These are phyloP conservation scores for Pollenia angustigena DNA, from an alignment of 2,888 invertebrate genomes.

Conservation along the genomic window DNA sequence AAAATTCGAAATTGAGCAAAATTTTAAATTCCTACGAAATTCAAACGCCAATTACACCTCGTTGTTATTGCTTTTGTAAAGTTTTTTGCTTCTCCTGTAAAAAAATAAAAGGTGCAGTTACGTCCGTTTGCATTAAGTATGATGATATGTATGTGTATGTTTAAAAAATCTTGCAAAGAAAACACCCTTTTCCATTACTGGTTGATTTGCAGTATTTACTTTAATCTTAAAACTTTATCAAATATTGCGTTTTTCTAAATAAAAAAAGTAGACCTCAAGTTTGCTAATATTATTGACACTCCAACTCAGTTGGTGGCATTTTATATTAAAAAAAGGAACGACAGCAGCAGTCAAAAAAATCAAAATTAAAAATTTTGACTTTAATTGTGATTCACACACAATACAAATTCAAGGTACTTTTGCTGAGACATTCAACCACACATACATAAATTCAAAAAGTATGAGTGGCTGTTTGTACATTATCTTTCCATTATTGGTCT, in stretches of 20 bases:
- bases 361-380: slow-evolving; percentile 53
- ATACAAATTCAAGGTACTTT: slow-evolving; percentile 27
- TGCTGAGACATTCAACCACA: neutral
- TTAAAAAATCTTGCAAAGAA: neutral
- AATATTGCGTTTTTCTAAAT: slow-evolving; percentile 44
- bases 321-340: slow-evolving; percentile 78
- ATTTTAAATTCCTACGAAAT: too few relatives aligned
- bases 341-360: slow-evolving; percentile 60
- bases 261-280: slow-evolving; percentile 18
- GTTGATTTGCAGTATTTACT: slow-evolving; percentile 8
- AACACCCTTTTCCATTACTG: neutral
- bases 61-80: too few relatives aligned
- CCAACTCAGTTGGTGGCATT: slow-evolving; percentile 81
- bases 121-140: too few relatives aligned
- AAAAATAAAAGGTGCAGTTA: too few relatives aligned
- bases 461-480: slow-evolving; percentile 23
- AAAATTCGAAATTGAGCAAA: too few relatives aligned
- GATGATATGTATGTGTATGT: neutral
- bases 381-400: slow-evolving; percentile 53
- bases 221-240: slow-evolving; percentile 61
- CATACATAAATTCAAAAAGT: neutral
- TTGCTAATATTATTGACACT: slow-evolving; percentile 79
- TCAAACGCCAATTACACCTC: too few relatives aligned
- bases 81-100: too few relatives aligned
- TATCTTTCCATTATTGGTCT: slow-evolving; percentile 72